These are phyloP conservation scores for Pangasius sanitwongsei DNA, from an alignment of 2,797 vertebrate species.

Conservation along the genomic window DNA sequence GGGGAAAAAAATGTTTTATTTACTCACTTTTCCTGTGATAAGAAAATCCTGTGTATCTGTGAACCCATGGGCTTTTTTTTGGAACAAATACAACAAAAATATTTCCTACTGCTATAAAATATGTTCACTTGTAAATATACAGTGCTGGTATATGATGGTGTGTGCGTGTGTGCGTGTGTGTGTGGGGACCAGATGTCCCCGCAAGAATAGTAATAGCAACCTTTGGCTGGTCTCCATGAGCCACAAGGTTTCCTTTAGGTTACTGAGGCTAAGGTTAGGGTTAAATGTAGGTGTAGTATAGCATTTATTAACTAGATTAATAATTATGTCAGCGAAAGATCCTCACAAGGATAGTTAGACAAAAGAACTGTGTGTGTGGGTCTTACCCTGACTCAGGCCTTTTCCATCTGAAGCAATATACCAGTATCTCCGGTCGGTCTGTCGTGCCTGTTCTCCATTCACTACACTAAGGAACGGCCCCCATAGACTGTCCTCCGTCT, in stretches of 20 bases:
- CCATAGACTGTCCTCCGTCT: conserved; percentile 77
- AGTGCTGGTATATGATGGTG: neutral
- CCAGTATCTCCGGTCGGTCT: conserved; percentile 83
- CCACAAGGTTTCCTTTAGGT: neutral
- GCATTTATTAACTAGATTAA: neutral
- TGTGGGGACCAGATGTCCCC: neutral
- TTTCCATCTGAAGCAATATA: conserved; percentile 74
- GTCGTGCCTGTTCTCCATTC: conserved; percentile 77
- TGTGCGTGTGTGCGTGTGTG: neutral
- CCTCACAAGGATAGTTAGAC: neutral
- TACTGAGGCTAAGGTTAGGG: neutral
- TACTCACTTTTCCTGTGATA: no score
- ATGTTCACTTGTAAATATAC: neutral
- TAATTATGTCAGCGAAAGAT: neutral
- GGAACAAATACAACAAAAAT: no score
- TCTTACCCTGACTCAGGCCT: conserved; percentile 76
- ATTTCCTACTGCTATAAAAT: no score
- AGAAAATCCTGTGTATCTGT: no score
- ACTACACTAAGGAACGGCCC: conserved; percentile 84
- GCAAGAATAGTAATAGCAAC: neutral
- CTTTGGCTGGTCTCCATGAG: neutral
- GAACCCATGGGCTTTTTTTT: no score
- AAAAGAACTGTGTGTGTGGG: neutral
- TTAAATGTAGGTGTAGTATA: neutral
- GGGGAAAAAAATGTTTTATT: no score